Conservation (phyloP, 2,797 vertebrate genomes). For the Mormyrops boulengeri region DNA sequence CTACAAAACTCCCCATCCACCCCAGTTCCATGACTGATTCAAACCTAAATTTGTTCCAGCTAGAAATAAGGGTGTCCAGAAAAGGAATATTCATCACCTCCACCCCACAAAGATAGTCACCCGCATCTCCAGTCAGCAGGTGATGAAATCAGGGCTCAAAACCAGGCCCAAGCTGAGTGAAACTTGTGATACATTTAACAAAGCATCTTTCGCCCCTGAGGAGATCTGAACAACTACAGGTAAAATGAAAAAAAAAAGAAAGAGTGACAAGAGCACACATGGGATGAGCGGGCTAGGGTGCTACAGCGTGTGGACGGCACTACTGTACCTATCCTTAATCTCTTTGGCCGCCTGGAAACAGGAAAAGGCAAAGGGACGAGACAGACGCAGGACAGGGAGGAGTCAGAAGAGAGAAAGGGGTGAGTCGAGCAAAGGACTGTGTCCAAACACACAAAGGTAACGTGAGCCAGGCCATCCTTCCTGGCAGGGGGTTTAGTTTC, state of each 20-base stretch:
- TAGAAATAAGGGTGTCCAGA: neutral
- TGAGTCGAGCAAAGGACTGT: neutral
- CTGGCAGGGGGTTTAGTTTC: neutral
- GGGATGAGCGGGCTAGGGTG: neutral
- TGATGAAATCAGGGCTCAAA: neutral
- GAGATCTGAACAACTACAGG: neutral
- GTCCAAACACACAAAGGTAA: neutral
- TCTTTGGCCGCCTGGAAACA: constrained; percentile 64
- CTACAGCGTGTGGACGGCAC: neutral
- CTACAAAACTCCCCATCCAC: neutral
- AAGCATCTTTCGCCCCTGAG: neutral
- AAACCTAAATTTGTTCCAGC: neutral
- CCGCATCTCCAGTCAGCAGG: neutral
- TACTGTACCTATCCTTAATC: constrained; percentile 69
- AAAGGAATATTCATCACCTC: neutral
- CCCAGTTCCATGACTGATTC: neutral
- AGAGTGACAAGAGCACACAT: neutral
- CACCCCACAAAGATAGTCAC: neutral
- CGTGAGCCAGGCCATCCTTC: neutral
- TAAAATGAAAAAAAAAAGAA: neutral
- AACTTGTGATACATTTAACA: neutral
- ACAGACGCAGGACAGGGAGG: neutral
- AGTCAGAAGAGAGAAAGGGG: neutral
- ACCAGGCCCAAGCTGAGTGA: neutral
- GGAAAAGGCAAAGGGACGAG: neutral